phyloP scores from a whole-genome alignment of 2,888 invertebrate genomes.

The Zygothrica quintamaculata region DNA sequence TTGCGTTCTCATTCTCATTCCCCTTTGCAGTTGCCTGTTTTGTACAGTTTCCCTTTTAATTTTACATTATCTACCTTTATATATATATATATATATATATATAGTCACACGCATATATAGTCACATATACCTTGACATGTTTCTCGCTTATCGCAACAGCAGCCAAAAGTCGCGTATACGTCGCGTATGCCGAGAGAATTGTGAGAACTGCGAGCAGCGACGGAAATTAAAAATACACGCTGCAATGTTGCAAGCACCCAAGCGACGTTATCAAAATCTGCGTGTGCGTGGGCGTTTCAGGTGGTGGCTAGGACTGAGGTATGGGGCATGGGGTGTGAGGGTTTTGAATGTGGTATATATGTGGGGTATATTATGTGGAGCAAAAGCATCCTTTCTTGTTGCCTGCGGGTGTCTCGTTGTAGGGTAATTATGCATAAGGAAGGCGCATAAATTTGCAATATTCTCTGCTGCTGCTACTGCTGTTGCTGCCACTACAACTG shows the following conservation, averaged over 20 bases:
- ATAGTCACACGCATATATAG: conserved; percentile 12
- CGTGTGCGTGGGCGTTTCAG: conserved; percentile 50
- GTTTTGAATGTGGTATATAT: background rate
- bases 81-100: conserved; percentile 25
- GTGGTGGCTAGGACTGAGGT: conserved; percentile 37
- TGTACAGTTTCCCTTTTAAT: conserved; percentile 77
- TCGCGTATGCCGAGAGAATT: conserved; percentile 52
- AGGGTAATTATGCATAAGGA: conserved; percentile 79
- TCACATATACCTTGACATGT: conserved; percentile 70
- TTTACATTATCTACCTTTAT: conserved; percentile 71
- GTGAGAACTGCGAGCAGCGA: conserved; percentile 54
- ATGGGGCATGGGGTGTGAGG: background rate
- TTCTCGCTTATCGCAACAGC: conserved; percentile 72
- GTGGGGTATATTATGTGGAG: conserved; percentile 11
- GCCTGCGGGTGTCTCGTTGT: conserved; percentile 59
- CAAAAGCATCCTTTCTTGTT: too few relatives aligned
- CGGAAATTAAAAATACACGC: conserved; percentile 79
- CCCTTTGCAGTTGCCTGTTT: conserved; percentile 50
- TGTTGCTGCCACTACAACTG: conserved; percentile 32
- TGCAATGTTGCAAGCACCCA: conserved; percentile 77
- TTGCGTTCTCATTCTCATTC: conserved; percentile 25
- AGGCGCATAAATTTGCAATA: conserved; percentile 80
- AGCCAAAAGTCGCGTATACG: conserved; percentile 63
- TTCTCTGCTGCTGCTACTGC: conserved; percentile 37
- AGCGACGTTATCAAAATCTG: conserved; percentile 77